Evolutionary conservation across 2,797 vertebrate genomes (phyloP), one percentile per base, ranked within the genome.

Genomic region (Bufotes viridis): DNA sequence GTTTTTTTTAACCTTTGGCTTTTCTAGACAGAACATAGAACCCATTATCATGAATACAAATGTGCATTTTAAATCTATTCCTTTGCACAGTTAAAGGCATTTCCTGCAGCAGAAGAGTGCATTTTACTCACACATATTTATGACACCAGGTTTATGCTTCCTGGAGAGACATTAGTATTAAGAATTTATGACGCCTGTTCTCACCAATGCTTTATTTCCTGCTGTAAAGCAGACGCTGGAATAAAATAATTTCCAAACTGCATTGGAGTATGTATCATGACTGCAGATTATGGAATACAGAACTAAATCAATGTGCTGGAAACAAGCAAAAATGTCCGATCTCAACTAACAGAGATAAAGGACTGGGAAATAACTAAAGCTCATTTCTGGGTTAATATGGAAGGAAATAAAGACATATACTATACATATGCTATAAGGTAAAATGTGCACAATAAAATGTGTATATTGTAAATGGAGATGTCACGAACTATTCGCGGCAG

Each of bases 101-200:
- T 26, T 78, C 29, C 58, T 85, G 74, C 84, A 67, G 26, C 84
- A 85, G 72, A 60, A 85, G 72, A 78, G 60, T 85, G 76, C 84
- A 79, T 53, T 65, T 24, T 65, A 57, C 49, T 78, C 76, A 79
- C 75, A 67, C 51, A 80, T 79, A 57, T 86, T 86, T 78, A 79
- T 86, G 61, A 55, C 61, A 79, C 61, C 14, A 86, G 72, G 61
- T 79, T 86, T 78, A 79, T 69, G 84, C 84, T 69, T 79, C 84
- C 84, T 69, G 84, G 61, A 69, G 61, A 86, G 84, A 86, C 51
- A 79, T 78, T 78, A 78, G 84, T 86, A 78, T 78, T 86, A 78
- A 86, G 84, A 86, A 85, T 78, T 78, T 78, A 85, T 78, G 58
- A 61, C 51, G 76, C 76, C 75, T 79, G 75, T 69, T 34, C 84